phyloP scores from a whole-genome alignment of 1,140 invertebrate species.

The Zaprionus africanus region DNA sequence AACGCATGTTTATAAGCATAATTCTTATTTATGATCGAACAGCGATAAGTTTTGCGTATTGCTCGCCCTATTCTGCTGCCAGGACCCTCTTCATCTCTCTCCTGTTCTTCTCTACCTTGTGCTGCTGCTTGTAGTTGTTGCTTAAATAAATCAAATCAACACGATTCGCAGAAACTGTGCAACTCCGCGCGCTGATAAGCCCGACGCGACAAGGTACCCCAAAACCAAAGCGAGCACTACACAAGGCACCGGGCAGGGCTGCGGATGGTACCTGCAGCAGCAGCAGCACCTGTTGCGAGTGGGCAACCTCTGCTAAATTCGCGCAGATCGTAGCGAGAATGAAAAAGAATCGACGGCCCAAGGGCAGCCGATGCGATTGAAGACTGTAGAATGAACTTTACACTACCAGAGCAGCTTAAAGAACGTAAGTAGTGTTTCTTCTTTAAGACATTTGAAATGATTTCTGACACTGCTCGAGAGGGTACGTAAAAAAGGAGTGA shows the following conservation, averaged over 20 bases:
- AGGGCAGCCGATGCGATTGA: background rate
- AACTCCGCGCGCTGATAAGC: constrained; percentile 53
- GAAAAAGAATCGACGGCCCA: background rate
- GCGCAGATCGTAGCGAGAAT: background rate
- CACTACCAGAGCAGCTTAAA: background rate
- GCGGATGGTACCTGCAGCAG: background rate
- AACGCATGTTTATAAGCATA: constrained; percentile 80
- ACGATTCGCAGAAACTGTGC: constrained; percentile 77
- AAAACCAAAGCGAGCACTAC: constrained; percentile 27
- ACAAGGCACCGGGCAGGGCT: background rate
- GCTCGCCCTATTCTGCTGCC: constrained; percentile 3
- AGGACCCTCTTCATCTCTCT: background rate
- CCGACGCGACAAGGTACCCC: constrained; percentile 26
- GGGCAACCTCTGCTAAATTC: background rate
- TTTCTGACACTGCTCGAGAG: background rate
- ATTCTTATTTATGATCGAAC: constrained; percentile 82
- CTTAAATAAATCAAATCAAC: constrained; percentile 83
- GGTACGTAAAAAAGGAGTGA: background rate
- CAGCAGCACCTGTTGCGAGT: constrained; percentile 5
- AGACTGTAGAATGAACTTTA: background rate
- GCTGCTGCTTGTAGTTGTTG: constrained; percentile 35
- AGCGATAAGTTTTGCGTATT: constrained; percentile 64
- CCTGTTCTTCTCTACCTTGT: background rate
- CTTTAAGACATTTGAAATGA: background rate
- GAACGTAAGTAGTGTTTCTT: background rate